Base-by-base conservation (phyloP, 1,140 invertebrate species). In the Triops cancriformis region DNA sequence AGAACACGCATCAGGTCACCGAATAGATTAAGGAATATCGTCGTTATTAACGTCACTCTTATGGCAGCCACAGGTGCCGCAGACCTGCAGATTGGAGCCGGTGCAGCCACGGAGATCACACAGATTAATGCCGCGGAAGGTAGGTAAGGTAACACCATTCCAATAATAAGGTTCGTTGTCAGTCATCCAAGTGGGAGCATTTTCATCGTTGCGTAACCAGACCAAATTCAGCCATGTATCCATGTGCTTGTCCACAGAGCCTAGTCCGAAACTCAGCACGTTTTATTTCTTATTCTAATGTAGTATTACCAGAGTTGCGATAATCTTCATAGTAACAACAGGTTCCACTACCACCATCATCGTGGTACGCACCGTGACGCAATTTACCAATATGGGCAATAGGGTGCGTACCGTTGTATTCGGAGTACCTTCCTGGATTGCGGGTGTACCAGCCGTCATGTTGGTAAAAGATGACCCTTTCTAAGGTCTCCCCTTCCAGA, bases 311-410 rank as follows among this genome's bases (percentile, higher is more conserved):
- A 10, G 81, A 77, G 45, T 82, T 82, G 42, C 81, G 79, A 75
- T 73, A 81, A 77, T 82, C 81, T 78, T 82, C 80, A 64, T 79
- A 82, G 73, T 82, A 82, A 75, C 81, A 82, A 45, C 81, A 82
- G 18, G 81, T 81, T 72, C 80, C 80, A 26, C 79, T 78, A 26
- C 81, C 81, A 26, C 81, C 81, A 73, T 82, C 81, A 74, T 82
- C 80, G 64, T 82, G 81, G 73, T 81, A 82, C 73, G 72, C 42
- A 23, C 81, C 81, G 64, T 82, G 81, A 73, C 77, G 74, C 28
- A 78, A 27, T 75, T 82, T 82, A 31, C 81, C 81, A 11, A 81
- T 79, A 26, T 80, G 81, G 2, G 81, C 80, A 37, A 82, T 77
- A 37, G 80, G 81, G 37, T 80, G 81, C 12, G 80, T 81, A 7